phyloP scores from a whole-genome alignment of 2,797 vertebrate species.

The Channa striata region DNA sequence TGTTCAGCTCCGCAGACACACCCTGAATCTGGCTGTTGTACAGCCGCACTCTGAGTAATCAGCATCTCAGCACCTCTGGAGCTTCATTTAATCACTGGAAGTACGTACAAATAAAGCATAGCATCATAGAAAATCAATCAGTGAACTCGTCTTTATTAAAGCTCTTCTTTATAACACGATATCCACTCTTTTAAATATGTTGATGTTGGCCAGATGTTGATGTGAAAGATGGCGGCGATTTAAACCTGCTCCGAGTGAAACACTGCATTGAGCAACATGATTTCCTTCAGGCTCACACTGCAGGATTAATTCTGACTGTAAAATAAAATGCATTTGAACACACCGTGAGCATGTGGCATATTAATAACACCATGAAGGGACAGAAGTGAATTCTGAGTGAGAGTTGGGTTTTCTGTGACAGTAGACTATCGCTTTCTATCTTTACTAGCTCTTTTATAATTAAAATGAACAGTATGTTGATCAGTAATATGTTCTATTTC shows the following conservation, averaged over 20 bases:
- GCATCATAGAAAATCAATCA: not conserved
- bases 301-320: constrained; percentile 29
- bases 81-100: constrained; percentile 12
- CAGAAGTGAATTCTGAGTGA: constrained; percentile 24
- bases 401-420: constrained; percentile 6
- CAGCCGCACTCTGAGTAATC: constrained; percentile 42
- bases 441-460: constrained; percentile 3
- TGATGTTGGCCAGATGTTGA: no score
- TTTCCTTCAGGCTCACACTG: not conserved
- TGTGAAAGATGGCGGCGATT: constrained; percentile 10
- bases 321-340: constrained; percentile 46
- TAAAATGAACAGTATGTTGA: constrained; percentile 8
- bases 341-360: constrained; percentile 17
- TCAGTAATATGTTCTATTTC: not conserved
- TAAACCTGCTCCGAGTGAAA: constrained; percentile 16
- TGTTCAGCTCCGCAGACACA: constrained; percentile 57
- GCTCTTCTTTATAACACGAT: not conserved
- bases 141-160: not conserved
- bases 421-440: not conserved
- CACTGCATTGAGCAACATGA: constrained; percentile 9
- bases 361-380: no score
- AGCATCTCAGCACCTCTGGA: constrained; percentile 38
- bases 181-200: no score
- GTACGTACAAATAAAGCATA: no score
- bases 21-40: constrained; percentile 50